Evolutionary conservation across 2,888 invertebrate genomes (phyloP).

Genomic region (Meiosimyza platycephala): DNA sequence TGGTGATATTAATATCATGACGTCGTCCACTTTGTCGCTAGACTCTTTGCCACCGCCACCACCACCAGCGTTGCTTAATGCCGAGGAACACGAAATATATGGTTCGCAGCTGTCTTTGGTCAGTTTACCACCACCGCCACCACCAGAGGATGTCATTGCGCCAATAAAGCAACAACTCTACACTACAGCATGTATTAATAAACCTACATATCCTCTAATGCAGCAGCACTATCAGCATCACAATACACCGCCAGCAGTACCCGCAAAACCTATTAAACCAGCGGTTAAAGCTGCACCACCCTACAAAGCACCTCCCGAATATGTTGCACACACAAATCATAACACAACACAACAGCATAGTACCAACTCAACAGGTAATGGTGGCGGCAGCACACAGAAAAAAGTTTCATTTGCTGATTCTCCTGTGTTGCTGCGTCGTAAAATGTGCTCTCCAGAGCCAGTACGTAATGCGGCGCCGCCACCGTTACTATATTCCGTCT

Average conservation of each 20-base stretch:
- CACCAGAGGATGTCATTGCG: slow-evolving; percentile 59
- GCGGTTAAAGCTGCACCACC: slow-evolving; percentile 64
- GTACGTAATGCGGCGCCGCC: slow-evolving; percentile 49
- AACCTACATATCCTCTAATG: background rate
- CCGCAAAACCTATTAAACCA: slow-evolving; percentile 61
- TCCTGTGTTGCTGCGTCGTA: slow-evolving; percentile 66
- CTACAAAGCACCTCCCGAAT: slow-evolving; percentile 67
- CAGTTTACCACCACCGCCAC: slow-evolving; percentile 81
- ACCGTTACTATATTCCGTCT: slow-evolving; percentile 42
- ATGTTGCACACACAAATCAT: slow-evolving; percentile 52
- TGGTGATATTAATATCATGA: slow-evolving; percentile 67
- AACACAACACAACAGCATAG: background rate
- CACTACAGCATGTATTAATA: slow-evolving; percentile 13
- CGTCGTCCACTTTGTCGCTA: slow-evolving; percentile 80
- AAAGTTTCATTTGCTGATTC: slow-evolving; percentile 67
- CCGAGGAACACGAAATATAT: slow-evolving; percentile 64
- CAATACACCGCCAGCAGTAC: slow-evolving; percentile 54
- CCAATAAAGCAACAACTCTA: slow-evolving; percentile 19
- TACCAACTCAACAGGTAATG: slow-evolving; percentile 29
- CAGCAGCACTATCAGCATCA: slow-evolving; percentile 21
- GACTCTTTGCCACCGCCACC: slow-evolving; percentile 85
- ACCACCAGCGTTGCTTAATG: slow-evolving; percentile 69
- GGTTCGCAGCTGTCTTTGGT: slow-evolving; percentile 78
- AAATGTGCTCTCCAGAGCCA: slow-evolving; percentile 67
- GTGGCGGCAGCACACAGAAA: slow-evolving; percentile 51